phyloP scores from a whole-genome alignment of 2,113 vertebrate genomes.

The Phalacrocorax brasilianus region DNA sequence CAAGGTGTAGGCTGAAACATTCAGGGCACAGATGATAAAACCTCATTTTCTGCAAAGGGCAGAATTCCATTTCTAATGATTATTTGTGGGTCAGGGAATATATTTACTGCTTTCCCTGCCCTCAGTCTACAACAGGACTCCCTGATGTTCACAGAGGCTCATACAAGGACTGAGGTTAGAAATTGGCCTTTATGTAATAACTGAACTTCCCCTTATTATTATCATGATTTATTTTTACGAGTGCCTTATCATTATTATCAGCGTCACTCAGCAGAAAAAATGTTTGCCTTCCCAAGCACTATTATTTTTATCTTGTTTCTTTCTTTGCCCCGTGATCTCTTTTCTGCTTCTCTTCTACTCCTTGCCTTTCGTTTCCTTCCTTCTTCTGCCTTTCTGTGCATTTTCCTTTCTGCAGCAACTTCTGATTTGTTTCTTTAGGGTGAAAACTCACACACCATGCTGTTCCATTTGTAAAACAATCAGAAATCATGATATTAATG shows the following conservation, averaged over 20 bases:
- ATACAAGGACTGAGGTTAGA: not conserved
- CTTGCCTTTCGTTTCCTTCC: not conserved
- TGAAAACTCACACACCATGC: not conserved
- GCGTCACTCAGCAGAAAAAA: conserved; percentile 25
- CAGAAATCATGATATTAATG: not conserved
- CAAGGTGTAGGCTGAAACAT: conserved; percentile 31
- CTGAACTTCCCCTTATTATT: conserved; percentile 5
- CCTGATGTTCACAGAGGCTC: not conserved
- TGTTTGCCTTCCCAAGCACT: not conserved
- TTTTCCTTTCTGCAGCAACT: not conserved
- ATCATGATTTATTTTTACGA: conserved; percentile 36
- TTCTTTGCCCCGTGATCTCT: not conserved
- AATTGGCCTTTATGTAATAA: conserved; percentile 1
- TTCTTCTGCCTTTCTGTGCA: not conserved
- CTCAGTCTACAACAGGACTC: not conserved
- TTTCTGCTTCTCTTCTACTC: not conserved
- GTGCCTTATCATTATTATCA: conserved; percentile 17
- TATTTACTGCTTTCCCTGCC: conserved; percentile 15
- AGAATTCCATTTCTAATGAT: conserved; percentile 61
- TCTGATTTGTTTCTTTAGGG: not conserved
- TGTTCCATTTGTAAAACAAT: not conserved
- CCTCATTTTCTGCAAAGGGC: conserved; percentile 51
- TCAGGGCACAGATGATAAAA: conserved; percentile 53
- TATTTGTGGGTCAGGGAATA: conserved; percentile 48
- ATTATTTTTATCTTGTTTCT: not conserved